phyloP scores from a whole-genome alignment of 2,797 vertebrate genomes.

The Falco rusticolus region DNA sequence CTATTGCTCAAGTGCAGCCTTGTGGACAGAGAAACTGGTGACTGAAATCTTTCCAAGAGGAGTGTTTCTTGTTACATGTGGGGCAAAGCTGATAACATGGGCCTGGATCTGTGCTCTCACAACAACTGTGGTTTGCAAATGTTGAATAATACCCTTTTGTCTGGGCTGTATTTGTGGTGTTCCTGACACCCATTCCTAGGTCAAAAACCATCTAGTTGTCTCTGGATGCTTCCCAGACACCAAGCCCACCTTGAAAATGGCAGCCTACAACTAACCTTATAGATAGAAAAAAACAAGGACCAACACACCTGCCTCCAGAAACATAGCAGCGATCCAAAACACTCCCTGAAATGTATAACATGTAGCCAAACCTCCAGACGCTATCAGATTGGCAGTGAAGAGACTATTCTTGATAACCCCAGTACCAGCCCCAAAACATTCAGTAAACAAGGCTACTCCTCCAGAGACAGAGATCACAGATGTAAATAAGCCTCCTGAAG shows the following conservation, averaged over 20 bases:
- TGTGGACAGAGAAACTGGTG: background rate
- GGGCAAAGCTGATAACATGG: background rate
- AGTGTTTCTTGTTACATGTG: background rate
- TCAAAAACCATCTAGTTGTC: background rate
- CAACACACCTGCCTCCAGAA: background rate
- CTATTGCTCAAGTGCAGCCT: background rate
- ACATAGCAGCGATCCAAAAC: background rate
- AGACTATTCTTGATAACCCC: slow-evolving; percentile 25
- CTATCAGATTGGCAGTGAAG: slow-evolving; percentile 33
- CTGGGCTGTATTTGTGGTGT: background rate
- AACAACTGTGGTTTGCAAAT: background rate
- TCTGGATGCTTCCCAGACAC: background rate
- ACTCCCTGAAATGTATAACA: background rate
- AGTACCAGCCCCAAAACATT: background rate
- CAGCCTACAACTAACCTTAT: background rate
- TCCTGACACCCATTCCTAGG: background rate
- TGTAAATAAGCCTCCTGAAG: background rate
- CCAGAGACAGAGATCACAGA: slow-evolving; percentile 16
- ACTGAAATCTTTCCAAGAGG: background rate
- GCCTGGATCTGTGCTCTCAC: background rate
- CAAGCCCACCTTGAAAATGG: background rate
- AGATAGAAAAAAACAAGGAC: background rate
- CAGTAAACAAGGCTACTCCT: slow-evolving; percentile 12
- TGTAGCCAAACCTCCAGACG: background rate
- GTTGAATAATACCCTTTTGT: background rate